Conservation (phyloP, 2,113 vertebrate species). For the Tupaia chinensis region DNA sequence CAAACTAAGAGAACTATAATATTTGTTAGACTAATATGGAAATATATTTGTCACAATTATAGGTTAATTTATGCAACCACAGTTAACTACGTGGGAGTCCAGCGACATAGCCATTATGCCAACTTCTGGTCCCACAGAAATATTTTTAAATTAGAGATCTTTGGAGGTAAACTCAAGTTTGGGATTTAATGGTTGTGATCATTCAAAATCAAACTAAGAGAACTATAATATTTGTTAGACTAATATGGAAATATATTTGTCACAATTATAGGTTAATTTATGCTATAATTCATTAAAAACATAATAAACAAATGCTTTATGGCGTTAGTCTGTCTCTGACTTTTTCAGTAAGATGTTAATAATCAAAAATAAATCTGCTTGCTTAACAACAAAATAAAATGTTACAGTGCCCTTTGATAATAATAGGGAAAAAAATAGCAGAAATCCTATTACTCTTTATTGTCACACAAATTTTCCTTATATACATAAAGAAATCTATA, state of each 20-base stretch:
- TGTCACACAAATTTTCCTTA: neutral
- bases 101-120: too few species aligned
- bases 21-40: slow-evolving; percentile 48
- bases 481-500: neutral
- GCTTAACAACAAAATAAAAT: slow-evolving; percentile 43
- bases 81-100: too few species aligned
- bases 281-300: slow-evolving; percentile 49
- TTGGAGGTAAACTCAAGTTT: neutral
- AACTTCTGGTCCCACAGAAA: neutral
- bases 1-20: neutral
- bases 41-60: neutral
- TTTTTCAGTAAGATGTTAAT: slow-evolving; percentile 60
- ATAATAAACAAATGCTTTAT: slow-evolving; percentile 43
- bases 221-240: slow-evolving; percentile 15
- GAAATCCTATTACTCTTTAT: neutral
- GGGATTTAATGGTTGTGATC: neutral
- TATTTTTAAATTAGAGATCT: neutral
- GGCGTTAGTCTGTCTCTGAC: neutral
- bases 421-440: neutral
- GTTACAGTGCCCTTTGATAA: neutral
- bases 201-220: slow-evolving; percentile 36
- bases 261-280: neutral
- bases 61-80: neutral
- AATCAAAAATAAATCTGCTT: slow-evolving; percentile 41
- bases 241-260: slow-evolving; percentile 7